phyloP scores from a whole-genome alignment of 2,888 invertebrate species.

The Cheilosia vulpina region DNA sequence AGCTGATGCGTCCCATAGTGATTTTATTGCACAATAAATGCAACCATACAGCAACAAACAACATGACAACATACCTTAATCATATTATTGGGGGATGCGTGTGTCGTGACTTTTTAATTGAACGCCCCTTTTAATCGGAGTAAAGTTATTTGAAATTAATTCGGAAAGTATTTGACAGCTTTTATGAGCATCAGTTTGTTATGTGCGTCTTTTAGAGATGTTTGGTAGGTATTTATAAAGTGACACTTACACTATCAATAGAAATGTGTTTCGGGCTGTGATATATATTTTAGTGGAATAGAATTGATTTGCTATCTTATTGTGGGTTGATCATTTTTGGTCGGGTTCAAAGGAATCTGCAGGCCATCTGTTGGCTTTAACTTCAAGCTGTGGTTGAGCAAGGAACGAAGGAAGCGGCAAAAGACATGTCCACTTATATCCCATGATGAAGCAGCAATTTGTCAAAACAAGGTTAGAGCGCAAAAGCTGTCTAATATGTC shows the following conservation, averaged over 20 bases:
- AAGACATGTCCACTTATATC: no score
- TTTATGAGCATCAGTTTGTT: conserved; percentile 6
- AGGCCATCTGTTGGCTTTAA: no score
- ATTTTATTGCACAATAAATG: conserved; percentile 69
- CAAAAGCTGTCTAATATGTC: no score
- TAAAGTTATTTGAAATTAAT: conserved; percentile 11
- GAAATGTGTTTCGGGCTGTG: background rate
- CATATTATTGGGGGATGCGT: conserved; percentile 6
- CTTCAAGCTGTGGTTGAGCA: no score
- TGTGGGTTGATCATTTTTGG: no score
- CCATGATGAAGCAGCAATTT: no score
- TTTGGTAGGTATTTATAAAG: background rate
- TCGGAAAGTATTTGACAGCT: background rate
- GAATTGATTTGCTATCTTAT: no score
- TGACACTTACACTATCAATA: background rate
- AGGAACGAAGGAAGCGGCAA: no score
- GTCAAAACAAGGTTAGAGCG: no score
- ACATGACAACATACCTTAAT: conserved; percentile 32
- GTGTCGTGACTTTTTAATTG: conserved; percentile 26
- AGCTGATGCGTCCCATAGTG: conserved; percentile 55
- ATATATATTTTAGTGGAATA: no score
- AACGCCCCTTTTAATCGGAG: conserved; percentile 38
- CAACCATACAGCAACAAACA: conserved; percentile 58
- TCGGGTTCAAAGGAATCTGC: no score
- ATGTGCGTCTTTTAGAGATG: background rate